These are phyloP conservation scores for Meloidogyne hapla DNA, from an alignment of 1,140 invertebrate genomes.

Conservation along the genomic window DNA sequence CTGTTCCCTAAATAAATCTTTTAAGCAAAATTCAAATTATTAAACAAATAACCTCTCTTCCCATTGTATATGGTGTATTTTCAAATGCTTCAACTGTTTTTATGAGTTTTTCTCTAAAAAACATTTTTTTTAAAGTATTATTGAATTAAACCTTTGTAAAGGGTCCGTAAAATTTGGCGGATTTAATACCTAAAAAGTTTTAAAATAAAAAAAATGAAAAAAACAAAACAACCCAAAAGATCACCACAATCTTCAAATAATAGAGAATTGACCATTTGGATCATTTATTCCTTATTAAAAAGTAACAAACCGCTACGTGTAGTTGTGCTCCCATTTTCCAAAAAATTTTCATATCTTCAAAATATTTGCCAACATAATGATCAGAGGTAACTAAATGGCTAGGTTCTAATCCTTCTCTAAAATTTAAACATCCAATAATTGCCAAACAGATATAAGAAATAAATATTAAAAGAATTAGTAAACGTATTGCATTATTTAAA, in stretches of 20 bases:
- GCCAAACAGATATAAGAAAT: conserved; percentile 78
- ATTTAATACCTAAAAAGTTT: conserved; percentile 31
- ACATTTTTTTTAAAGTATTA: conserved; percentile 21
- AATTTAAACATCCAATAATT: conserved; percentile 80
- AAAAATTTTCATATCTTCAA: conserved; percentile 58
- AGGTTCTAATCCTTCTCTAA: conserved; percentile 71
- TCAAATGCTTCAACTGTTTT: conserved; percentile 55
- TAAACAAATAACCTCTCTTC: conserved; percentile 25
- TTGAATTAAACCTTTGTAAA: conserved; percentile 44
- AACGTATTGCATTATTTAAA: conserved; percentile 76
- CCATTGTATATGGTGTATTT: conserved; percentile 62
- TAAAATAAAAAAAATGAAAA: too few species aligned
- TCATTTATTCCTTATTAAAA: too few species aligned
- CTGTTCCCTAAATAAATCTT: conserved; percentile 49
- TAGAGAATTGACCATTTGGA: too few species aligned
- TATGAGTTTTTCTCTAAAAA: conserved; percentile 54
- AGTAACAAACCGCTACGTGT: conserved; percentile 54
- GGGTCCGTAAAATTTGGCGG: conserved; percentile 61
- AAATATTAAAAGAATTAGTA: conserved; percentile 77
- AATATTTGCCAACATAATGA: conserved; percentile 62
- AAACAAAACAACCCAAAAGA: too few species aligned
- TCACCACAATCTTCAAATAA: too few species aligned
- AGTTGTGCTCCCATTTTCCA: conserved; percentile 62
- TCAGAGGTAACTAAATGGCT: conserved; percentile 60
- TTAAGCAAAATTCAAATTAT: background rate